A percentile compares a stretch with the other conserved stretches of the same genome.
These are phyloP conservation scores for Podotricha telesiphe DNA, from an alignment of 2,888 invertebrate species.

Conservation along the genomic window DNA sequence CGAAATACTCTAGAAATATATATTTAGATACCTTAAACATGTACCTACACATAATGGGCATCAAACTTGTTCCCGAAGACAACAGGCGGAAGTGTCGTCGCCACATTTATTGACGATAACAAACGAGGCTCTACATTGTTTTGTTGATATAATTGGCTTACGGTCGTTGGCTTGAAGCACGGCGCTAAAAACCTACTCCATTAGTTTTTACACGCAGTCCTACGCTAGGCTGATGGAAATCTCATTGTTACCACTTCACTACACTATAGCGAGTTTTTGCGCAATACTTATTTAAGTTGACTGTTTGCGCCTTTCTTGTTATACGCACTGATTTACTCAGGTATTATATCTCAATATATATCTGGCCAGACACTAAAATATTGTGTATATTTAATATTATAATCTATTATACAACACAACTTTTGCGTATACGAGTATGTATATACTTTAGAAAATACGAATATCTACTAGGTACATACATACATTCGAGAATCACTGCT, in stretches of 20 bases:
- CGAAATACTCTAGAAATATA: too few species aligned
- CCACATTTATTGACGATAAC: constrained; percentile 11
- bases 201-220: constrained; percentile 23
- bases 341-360: too few species aligned
- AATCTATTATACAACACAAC: too few species aligned
- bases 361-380: too few species aligned
- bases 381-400: too few species aligned
- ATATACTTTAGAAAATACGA: too few species aligned
- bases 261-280: constrained; percentile 23
- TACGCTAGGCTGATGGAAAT: constrained; percentile 20
- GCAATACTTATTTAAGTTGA: constrained; percentile 8
- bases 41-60: too few species aligned
- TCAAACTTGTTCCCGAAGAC: background rate
- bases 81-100: background rate
- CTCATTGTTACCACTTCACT: constrained; percentile 28
- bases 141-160: constrained; percentile 22
- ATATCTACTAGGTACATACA: too few species aligned
- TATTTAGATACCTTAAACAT: too few species aligned
- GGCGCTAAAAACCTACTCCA: constrained; percentile 23
- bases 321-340: constrained; percentile 17
- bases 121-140: constrained; percentile 24
- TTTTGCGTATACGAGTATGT: too few species aligned
- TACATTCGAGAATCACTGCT: too few species aligned
- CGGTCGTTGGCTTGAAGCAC: constrained; percentile 30
- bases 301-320: constrained; percentile 6